Evolutionary conservation across 1,140 invertebrate genomes (phyloP), one percentile per base, ranked within the genome.

Genomic region (Euschistus heros): DNA sequence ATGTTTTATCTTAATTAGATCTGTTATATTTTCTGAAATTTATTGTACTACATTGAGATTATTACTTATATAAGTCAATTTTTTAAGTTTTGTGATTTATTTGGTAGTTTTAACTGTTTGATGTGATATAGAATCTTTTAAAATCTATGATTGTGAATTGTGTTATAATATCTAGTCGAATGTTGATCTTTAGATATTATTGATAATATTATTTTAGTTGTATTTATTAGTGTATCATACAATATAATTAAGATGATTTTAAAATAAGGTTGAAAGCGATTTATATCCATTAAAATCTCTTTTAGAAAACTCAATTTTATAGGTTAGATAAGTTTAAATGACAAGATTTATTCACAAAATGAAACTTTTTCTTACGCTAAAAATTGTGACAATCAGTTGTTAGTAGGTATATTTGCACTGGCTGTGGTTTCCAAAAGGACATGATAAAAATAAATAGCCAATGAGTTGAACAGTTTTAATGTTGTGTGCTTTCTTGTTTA

Each of bases 381-480:
- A 47, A 54, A 54, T 54, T 54, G 52, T 54, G 52, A 54, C 52
- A 54, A 54, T 54, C 52, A 54, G 52, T 20, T 54, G 52, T 54
- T 54, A 54, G 52, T 54, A 54, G 52, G 52, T 54, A 54, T 54
- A 54, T 54, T 54, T 54, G 52, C 52, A 54, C 52, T 54, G 52
- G 52, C 52, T 54, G 52, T 54, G 52, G 52, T 20, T 54, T 54
- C 52, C 5, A 54, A 54, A 22, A 20, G 52, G 22, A 54, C 22
- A 24, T 24, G 52, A 54, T 20, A 30, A 30, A 30, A 30, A 30
- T 7, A 30, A 30, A 30, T 30, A 30, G 27, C 27, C 27, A 30
- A 30, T 30, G 27, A 30, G 27, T 30, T 30, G 27, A 30, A 7
- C 27, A 30, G 27, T 30, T 30, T 30, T 4, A 30, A 30, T 30